A percentile compares a stretch with the other conserved stretches of the same genome.
Evolutionary conservation across 2,797 vertebrate genomes (phyloP).

Genomic region (Chaetophractus vellerosus): DNA sequence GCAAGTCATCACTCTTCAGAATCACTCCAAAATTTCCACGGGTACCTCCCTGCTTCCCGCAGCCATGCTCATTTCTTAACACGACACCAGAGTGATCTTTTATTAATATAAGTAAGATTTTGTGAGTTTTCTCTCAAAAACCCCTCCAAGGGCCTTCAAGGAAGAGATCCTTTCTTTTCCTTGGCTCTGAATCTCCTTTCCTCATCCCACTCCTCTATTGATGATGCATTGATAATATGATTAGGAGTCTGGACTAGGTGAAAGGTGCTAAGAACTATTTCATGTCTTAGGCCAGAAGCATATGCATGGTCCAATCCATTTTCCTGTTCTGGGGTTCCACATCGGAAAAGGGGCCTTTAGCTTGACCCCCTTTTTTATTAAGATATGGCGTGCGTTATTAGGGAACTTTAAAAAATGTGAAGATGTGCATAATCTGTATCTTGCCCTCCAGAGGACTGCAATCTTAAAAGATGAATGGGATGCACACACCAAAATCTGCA

Average conservation of each 20-base stretch:
- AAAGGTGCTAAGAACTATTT: neutral
- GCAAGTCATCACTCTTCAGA: neutral
- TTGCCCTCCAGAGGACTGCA: neutral
- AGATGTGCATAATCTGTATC: neutral
- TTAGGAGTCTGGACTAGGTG: neutral
- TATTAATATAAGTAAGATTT: neutral
- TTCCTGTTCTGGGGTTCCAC: neutral
- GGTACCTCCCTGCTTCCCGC: no score
- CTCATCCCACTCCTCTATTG: neutral
- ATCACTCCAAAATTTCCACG: slow-evolving; percentile 9
- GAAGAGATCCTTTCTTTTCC: neutral
- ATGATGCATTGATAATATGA: neutral
- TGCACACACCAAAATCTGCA: neutral
- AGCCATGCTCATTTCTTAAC: neutral
- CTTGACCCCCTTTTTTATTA: neutral
- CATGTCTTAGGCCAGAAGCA: neutral
- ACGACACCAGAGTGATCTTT: neutral
- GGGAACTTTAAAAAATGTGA: neutral
- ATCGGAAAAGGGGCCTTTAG: neutral
- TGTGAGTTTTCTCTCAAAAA: neutral
- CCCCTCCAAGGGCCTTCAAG: neutral
- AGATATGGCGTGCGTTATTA: neutral
- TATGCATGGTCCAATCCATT: neutral
- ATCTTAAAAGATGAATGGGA: neutral
- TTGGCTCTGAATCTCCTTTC: neutral